phyloP scores from a whole-genome alignment of 2,113 vertebrate species.

The Narcine bancroftii region DNA sequence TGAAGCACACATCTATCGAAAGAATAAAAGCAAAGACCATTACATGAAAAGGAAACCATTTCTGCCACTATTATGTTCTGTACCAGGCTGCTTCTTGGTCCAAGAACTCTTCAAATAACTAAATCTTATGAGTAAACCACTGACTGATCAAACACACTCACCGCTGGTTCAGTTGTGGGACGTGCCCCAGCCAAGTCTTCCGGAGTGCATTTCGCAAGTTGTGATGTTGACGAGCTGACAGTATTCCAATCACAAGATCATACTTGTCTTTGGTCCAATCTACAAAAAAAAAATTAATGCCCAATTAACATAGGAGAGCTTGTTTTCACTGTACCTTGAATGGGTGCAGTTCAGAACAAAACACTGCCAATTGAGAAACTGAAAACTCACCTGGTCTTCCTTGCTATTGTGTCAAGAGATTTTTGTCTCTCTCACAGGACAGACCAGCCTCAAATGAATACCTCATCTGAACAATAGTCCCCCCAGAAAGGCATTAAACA shows the following conservation, averaged over 20 bases:
- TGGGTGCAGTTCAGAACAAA: too few species aligned
- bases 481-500: too few species aligned
- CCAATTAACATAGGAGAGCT: conserved; percentile 37
- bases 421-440: not conserved
- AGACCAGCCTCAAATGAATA: not conserved
- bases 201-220: conserved; percentile 78
- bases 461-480: not conserved
- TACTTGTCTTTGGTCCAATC: conserved; percentile 56
- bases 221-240: conserved; percentile 81
- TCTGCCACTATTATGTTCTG: not conserved
- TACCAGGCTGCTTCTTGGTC: too few species aligned
- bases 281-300: conserved; percentile 52
- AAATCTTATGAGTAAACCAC: not conserved
- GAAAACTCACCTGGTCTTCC: not conserved
- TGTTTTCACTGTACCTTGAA: too few species aligned
- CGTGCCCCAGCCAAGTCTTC: conserved; percentile 81
- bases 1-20: too few species aligned
- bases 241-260: conserved; percentile 81
- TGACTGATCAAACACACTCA: conserved; percentile 45
- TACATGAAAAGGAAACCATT: too few species aligned
- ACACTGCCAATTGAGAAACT: too few species aligned
- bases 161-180: conserved; percentile 69
- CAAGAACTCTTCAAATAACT: not conserved
- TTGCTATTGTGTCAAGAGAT: not conserved
- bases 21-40: too few species aligned